Conservation (phyloP, 2,888 invertebrate genomes). For the Drosophila nr. perissopoda region DNA sequence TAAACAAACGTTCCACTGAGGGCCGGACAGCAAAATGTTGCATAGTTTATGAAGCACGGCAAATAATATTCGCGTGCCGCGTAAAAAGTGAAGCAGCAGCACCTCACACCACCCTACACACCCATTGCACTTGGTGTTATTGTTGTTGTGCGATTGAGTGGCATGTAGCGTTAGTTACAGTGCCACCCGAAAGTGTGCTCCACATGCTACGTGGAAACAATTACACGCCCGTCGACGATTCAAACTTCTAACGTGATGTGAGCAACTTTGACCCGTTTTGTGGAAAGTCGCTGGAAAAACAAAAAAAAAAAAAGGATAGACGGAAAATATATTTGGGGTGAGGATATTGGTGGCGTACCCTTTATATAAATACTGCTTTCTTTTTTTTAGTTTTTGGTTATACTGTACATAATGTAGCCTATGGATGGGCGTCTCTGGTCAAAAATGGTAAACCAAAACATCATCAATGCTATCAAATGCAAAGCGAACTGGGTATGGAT, state of each 20-base stretch:
- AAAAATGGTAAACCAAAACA: constrained; percentile 68
- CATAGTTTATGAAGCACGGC: constrained; percentile 69
- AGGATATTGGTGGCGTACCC: background rate
- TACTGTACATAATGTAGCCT: constrained; percentile 23
- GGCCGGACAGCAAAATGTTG: constrained; percentile 65
- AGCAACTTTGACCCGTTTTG: constrained; percentile 72
- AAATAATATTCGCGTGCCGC: constrained; percentile 75
- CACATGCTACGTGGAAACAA: constrained; percentile 45
- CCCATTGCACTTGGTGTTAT: constrained; percentile 22
- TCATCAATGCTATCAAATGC: constrained; percentile 68
- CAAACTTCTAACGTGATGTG: constrained; percentile 48
- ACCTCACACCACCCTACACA: background rate
- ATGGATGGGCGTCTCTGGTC: constrained; percentile 25
- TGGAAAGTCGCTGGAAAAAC: constrained; percentile 40
- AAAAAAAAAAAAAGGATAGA: constrained; percentile 19
- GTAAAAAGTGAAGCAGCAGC: constrained; percentile 33
- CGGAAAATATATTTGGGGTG: constrained; percentile 25
- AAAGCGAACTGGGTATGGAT: constrained; percentile 3
- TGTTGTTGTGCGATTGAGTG: constrained; percentile 70
- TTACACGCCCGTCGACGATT: constrained; percentile 49
- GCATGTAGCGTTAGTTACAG: constrained; percentile 76
- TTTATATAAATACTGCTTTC: constrained; percentile 23
- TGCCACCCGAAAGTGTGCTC: constrained; percentile 47
- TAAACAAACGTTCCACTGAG: constrained; percentile 14
- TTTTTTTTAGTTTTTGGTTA: constrained; percentile 14